phyloP scores from a whole-genome alignment of 2,113 vertebrate genomes.

The Rhinichthys klamathensis region DNA sequence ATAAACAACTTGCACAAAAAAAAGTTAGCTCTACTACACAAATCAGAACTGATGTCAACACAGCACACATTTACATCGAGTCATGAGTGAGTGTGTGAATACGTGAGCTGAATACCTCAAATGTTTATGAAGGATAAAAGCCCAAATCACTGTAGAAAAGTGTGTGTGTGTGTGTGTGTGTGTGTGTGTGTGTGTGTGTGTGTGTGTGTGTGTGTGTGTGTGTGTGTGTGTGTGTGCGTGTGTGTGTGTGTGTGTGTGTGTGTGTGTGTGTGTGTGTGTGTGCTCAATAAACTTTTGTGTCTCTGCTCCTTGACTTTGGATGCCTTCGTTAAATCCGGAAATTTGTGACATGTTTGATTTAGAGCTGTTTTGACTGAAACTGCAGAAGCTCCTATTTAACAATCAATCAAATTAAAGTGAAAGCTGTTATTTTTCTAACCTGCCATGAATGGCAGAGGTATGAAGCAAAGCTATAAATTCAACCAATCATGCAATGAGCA shows the following conservation, averaged over 20 bases:
- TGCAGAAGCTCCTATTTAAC: constrained; percentile 74
- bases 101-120: constrained; percentile 34
- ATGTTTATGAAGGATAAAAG: constrained; percentile 57
- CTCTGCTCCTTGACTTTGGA: constrained; percentile 44
- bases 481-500: not conserved
- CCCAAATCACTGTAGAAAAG: constrained; percentile 46
- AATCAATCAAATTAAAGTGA: constrained; percentile 78
- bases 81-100: constrained; percentile 36
- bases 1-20: not conserved
- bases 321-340: constrained; percentile 72
- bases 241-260: not conserved
- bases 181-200: no score
- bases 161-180: no score
- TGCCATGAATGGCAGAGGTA: constrained; percentile 69
- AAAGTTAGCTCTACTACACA: not conserved
- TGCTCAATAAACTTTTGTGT: constrained; percentile 59
- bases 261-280: not conserved
- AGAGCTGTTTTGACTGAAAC: constrained; percentile 78
- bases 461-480: constrained; percentile 73
- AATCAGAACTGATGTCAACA: not conserved
- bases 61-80: not conserved
- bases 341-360: constrained; percentile 78
- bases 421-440: constrained; percentile 78
- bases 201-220: not conserved
- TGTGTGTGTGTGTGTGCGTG: not conserved